phyloP scores from a whole-genome alignment of 2,113 vertebrate genomes.

The Albula goreensis region DNA sequence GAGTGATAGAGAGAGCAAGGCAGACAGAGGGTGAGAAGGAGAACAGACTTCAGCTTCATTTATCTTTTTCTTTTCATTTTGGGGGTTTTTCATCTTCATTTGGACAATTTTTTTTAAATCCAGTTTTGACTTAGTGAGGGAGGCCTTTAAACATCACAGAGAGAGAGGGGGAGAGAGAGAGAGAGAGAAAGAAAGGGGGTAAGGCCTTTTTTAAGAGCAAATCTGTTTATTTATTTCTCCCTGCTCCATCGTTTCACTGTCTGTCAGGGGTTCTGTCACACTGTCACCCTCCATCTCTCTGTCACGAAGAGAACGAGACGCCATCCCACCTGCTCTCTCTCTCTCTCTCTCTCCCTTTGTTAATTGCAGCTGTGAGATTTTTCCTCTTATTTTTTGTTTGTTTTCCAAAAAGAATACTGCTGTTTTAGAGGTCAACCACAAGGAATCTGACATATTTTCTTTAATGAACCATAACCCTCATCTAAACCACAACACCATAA shows the following conservation, averaged over 20 bases:
- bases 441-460: slow-evolving; percentile 37
- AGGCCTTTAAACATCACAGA: slow-evolving; percentile 2
- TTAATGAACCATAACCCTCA: slow-evolving; percentile 16
- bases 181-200: slow-evolving; percentile 35
- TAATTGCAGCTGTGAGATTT: slow-evolving; percentile 31
- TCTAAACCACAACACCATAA: slow-evolving; percentile 3
- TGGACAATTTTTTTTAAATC: not conserved
- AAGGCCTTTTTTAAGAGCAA: slow-evolving; percentile 31
- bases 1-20: not conserved
- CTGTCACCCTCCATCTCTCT: not conserved
- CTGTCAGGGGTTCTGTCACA: slow-evolving; percentile 13
- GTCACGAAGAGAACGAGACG: slow-evolving; percentile 23
- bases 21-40: not conserved
- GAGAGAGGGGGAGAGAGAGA: slow-evolving; percentile 19
- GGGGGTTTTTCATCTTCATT: slow-evolving; percentile 16
- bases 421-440: slow-evolving; percentile 40
- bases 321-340: slow-evolving; percentile 17
- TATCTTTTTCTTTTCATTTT: slow-evolving; percentile 11
- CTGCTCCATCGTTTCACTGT: slow-evolving; percentile 23
- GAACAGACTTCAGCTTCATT: slow-evolving; percentile 18
- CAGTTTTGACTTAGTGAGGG: not conserved
- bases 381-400: slow-evolving; percentile 32
- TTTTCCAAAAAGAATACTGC: slow-evolving; percentile 51
- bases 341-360: slow-evolving; percentile 25
- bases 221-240: slow-evolving; percentile 35